Evolutionary conservation across 2,797 vertebrate species (phyloP), one percentile per base, ranked within the genome.

Genomic region (Sebastiscus tertius): DNA sequence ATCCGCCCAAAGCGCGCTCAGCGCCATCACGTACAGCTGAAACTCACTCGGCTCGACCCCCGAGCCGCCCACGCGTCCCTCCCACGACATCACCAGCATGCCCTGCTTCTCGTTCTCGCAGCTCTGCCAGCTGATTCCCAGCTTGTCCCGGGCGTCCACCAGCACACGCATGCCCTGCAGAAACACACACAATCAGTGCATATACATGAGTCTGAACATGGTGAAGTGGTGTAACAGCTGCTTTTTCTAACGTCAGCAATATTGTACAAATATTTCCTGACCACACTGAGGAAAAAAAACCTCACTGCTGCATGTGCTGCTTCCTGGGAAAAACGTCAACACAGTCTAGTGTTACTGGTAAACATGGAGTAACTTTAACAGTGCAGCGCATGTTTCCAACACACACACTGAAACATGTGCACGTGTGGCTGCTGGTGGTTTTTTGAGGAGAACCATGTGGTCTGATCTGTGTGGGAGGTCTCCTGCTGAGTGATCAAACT

Each of bases 1-100:
- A 85, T 99, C 98, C 7, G 89, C 94, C 98, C 98, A 99, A 29
- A 99, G 96, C 0, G 96, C 95, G 0, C 93, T 93, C 89, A 99
- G 94, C 0, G 98, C 98, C 0, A 96, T 97, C 16, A 97, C 97
- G 0, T 99, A 99, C 18, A 98, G 96, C 94, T 99, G 98, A 86
- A 99, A 99, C 83, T 97, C 97, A 62, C 96, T 94, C 2, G 98
- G 97, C 90, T 99, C 98, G n/a, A 99, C 95, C 65, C 91, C 93
- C 1, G 96, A 94, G 87, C 96, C 92, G 24, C 98, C 97, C 0
- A 95, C 96, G 33, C 96, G 97, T 78, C 96, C 98, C 88, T 99
- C 97, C 70, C 98, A 99, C 74, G 98, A 97, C 98, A 99, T 98
- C 92, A 99, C 94, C 92, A 99, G 97, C 97, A 99, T 97, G 13